Evolutionary conservation across 2,113 vertebrate species (phyloP).

Genomic region (Lycocorax pyrrhopterus): DNA sequence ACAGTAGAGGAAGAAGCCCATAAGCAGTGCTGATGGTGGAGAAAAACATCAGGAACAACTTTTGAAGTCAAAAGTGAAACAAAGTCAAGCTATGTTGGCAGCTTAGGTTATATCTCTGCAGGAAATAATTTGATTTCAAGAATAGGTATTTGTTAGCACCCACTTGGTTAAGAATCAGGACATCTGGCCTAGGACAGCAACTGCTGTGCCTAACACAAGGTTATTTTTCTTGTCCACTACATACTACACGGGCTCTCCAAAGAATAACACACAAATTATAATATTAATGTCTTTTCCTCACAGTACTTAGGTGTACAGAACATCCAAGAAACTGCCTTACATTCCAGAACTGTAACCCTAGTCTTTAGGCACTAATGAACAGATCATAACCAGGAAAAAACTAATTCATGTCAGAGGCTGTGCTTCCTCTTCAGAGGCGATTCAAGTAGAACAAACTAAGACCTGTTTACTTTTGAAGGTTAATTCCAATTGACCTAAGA

Average conservation of each 20-base stretch:
- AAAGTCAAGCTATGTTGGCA: background rate
- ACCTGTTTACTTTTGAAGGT: constrained; percentile 7
- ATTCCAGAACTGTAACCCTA: background rate
- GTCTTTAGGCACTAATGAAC: background rate
- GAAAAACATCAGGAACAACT: background rate
- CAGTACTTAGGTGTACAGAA: background rate
- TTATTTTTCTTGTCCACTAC: background rate
- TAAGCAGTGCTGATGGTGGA: background rate
- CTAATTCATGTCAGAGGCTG: background rate
- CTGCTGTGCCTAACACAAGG: background rate
- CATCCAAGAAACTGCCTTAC: background rate
- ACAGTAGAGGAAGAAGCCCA: background rate
- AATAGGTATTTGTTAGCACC: background rate
- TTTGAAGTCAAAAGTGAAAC: background rate
- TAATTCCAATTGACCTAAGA: constrained; percentile 9
- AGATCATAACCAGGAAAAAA: background rate
- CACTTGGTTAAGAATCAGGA: background rate
- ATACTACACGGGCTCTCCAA: background rate
- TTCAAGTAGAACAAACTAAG: background rate
- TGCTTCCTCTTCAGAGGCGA: background rate
- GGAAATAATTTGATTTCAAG: background rate
- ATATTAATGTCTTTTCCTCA: background rate
- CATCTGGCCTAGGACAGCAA: background rate
- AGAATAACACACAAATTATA: background rate
- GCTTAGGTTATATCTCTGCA: background rate